Percentiles rank a stretch among this genome's conserved stretches.
phyloP scores from a whole-genome alignment of 2,113 vertebrate species.

The Rhinolophus sinicus region DNA sequence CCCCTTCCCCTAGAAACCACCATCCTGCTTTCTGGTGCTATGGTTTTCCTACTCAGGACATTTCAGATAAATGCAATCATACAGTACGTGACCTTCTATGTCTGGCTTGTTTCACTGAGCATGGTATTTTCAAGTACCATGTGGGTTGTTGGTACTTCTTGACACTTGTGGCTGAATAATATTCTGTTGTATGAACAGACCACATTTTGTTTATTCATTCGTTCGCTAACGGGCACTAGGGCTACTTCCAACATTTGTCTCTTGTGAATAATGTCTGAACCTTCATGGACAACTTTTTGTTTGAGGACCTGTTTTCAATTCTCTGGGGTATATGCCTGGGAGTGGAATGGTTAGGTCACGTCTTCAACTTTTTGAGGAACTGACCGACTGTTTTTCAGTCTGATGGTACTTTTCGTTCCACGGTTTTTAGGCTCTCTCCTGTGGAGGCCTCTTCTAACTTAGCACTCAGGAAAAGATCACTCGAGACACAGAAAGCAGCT shows the following conservation, averaged over 20 bases:
- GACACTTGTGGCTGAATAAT: neutral
- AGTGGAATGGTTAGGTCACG: neutral
- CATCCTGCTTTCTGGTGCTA: neutral
- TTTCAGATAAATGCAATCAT: neutral
- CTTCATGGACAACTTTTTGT: neutral
- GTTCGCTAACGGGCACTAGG: neutral
- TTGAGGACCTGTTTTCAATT: neutral
- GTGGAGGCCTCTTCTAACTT: neutral
- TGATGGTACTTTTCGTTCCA: neutral
- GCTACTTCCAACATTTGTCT: neutral
- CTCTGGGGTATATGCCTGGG: neutral
- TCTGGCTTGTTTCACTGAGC: neutral
- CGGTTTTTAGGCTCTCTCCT: neutral
- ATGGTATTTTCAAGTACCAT: neutral
- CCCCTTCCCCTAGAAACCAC: neutral
- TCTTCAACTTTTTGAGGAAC: neutral
- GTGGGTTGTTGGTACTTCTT: accelerated
- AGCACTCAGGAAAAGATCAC: neutral
- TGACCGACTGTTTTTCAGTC: neutral
- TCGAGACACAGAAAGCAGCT: neutral
- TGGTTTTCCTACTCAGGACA: neutral
- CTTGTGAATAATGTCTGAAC: neutral
- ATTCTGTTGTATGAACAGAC: neutral
- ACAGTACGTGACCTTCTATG: neutral
- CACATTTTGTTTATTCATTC: neutral